Conservation (phyloP, 1,140 invertebrate species). For the Aphaenogaster ashmeadi region DNA sequence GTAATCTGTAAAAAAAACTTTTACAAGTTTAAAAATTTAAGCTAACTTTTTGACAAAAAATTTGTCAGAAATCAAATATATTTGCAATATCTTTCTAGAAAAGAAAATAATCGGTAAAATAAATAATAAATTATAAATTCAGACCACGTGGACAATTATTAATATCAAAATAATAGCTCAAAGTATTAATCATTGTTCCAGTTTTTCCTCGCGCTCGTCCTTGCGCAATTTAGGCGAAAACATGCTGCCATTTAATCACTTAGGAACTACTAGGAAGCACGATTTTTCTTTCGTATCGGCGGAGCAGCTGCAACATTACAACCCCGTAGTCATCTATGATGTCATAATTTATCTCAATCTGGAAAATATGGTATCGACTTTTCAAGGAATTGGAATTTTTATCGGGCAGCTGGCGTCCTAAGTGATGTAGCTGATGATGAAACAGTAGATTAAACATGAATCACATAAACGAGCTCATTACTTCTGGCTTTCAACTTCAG, state of each 20-base stretch:
- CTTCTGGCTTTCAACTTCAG: slow-evolving; percentile 3
- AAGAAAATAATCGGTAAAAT: background rate
- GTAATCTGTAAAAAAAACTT: background rate
- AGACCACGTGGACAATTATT: background rate
- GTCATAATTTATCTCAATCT: slow-evolving; percentile 66
- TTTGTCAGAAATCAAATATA: background rate
- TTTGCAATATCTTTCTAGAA: background rate
- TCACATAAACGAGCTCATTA: slow-evolving; percentile 51
- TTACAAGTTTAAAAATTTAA: background rate
- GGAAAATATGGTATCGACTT: slow-evolving; percentile 56
- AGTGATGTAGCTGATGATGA: slow-evolving; percentile 42
- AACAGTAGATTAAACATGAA: slow-evolving; percentile 56
- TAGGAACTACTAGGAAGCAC: slow-evolving; percentile 28
- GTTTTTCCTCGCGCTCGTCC: background rate
- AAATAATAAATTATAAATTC: slow-evolving; percentile 17
- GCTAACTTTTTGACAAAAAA: background rate
- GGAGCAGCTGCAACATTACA: slow-evolving; percentile 56
- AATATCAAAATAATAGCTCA: slow-evolving; percentile 8
- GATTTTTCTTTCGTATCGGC: slow-evolving; percentile 50
- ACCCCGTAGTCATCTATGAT: slow-evolving; percentile 50
- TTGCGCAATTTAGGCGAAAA: slow-evolving; percentile 43
- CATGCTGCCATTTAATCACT: slow-evolving; percentile 57
- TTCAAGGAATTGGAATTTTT: slow-evolving; percentile 48
- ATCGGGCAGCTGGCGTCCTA: slow-evolving; percentile 53
- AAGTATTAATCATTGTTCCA: slow-evolving; percentile 40